Evolutionary conservation across 2,797 vertebrate genomes (phyloP), one percentile per base, ranked within the genome.

Genomic region (Esox masquinongy): DNA sequence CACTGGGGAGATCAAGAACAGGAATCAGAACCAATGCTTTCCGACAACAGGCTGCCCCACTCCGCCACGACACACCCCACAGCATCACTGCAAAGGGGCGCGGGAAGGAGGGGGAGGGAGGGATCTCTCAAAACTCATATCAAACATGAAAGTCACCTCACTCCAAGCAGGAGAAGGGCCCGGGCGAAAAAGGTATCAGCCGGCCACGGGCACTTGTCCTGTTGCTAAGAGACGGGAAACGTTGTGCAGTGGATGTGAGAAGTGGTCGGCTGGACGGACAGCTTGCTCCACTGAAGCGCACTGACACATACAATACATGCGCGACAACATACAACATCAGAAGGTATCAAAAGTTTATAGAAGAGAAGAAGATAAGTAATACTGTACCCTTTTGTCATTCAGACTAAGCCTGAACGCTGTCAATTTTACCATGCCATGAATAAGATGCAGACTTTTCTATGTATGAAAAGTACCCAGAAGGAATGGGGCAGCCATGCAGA

Each of bases 171-270:
- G 72, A 91, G 84, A 84, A 89, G 81, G 84, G 85, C 79, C 83
- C 84, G 88, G 85, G 89, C 81, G 69, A 88, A 89, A n/a, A 91
- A 92, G 90, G 91, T 92, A 92, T 90, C 87, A 89, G 83, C 84
- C 84, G 79, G 88, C 88, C 83, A 77, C 82, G 72, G 91, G 89
- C 87, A 63, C 85, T 72, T 50, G 72, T 56, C 70, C 77, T 87
- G 92, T 93, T 93, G 90, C 92, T 93, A 92, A 90, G 91, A 91
- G 85, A 93, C 92, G 80, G 73, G 81, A 85, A 84, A 86, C 83
- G 53, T 36, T 80, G 87, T 80, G 80, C 19, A 79, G 81, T 80
- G 31, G 83, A 84, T 6, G 74, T 83, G 83, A 84, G 84, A 82
- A 84, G 68, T 71, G 78, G 84, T 80, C 78, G 85, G 72, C 81